Evolutionary conservation across 2,113 vertebrate species (phyloP), one percentile per base, ranked within the genome.

Genomic region (Notarius lentiginosus): DNA sequence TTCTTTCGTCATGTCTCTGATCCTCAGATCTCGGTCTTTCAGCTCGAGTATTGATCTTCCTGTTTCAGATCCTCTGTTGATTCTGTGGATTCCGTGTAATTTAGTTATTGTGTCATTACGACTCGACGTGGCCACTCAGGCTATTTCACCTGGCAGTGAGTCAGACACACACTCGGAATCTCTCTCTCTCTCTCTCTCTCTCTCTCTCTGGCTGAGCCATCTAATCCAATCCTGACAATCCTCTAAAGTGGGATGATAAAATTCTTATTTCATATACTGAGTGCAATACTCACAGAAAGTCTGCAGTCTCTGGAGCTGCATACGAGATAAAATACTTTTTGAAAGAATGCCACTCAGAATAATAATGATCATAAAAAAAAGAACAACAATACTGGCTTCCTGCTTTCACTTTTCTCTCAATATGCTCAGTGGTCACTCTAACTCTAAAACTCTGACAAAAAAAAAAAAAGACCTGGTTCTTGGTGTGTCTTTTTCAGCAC

Each of bases 41-140:
- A 30, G 73, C 75, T 75, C 18, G 51, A 53, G 20, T 47, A 68
- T 76, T 85, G 89, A 90, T 82, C 79, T 58, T 82, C 76, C 51
- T 49, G 58, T 82, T 75, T 82, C 61, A 87, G 83, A 85, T 86
- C 34, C 27, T 81, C 63, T 87, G 89, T 87, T 88, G 87, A 88
- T 88, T 90, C 85, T 88, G 70, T 77, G 63, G 55, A 73, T 58
- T 41, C 56, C 34, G 63, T 66, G 53, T 79, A 79, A 75, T 88
- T 84, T 87, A 60, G 58, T 87, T 88, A 88, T 84, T 73, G 63
- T 65, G 68, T 86, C 55, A 87, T 82, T 85, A 77, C 27, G 8
- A 22, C 81, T 83, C 30, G 7, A 51, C 81, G n/a, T 15, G 51
- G 73, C 5, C 34, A 27, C 55, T 63, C 30, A 5, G 72, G 18